Evolutionary conservation across 1,140 invertebrate species (phyloP), one percentile per base, ranked within the genome.

Genomic region (Drosophila pectinifera): DNA sequence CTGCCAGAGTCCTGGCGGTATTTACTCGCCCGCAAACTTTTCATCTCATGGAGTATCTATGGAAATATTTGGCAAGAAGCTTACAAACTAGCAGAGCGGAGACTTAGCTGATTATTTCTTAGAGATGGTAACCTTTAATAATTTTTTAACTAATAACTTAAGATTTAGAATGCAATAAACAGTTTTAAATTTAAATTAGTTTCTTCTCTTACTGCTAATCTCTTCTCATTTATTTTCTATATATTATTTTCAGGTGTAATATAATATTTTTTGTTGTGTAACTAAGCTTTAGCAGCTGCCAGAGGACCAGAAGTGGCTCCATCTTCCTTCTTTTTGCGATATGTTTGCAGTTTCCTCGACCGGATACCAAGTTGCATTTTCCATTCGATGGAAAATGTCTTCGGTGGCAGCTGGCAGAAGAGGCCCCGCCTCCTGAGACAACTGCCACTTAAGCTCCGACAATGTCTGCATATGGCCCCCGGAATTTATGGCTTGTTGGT

Each of bases 401-500:
- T 53, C 42, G 18, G 22, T 46, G 24, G 41, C 56, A 72, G 48
- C 39, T 73, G 56, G 31, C 22, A 31, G 45, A 26, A 11, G 24
- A 48, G 16, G 14, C 49, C 22, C 16, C 49, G 41, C 43, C 53
- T 53, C 41, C 49, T 42, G 46, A 38, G 43, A 45, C 43, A 24
- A 39, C 46, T 48, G 49, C 22, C 48, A 58, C 55, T 81, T 62
- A 58, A 62, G 53, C 70, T 45, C 54, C 63, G 16, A 36, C 55
- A 42, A 69, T 69, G 55, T 77, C 61, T 59, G 78, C 63, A 75
- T 63, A 65, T 67, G 73, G 55, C 48, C 48, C 41, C 31, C n/a
- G 45, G 53, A 80, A 79, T 88, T 73, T 79, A 79, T 88, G 41
- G 57, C 46, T 69, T 80, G 79, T 65, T 72, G 73, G 49, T 84